Conservation (phyloP, 2,888 invertebrate species). For the Heteropelma amictum region DNA sequence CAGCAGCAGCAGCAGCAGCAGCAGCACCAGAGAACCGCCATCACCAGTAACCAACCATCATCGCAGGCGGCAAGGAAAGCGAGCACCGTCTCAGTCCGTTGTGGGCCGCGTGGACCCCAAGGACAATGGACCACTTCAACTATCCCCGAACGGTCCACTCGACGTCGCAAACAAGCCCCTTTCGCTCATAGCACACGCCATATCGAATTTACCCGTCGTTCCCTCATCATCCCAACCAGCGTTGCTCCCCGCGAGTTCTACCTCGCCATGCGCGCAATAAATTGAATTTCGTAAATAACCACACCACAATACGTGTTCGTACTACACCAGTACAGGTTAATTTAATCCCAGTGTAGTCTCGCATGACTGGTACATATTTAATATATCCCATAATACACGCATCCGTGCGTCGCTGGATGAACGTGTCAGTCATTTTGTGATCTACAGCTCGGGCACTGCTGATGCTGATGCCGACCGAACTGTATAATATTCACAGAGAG, state of each 20-base stretch:
- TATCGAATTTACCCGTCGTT: conserved; percentile 37
- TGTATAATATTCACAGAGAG: conserved; percentile 16
- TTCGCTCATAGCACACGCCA: conserved; percentile 51
- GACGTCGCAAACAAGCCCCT: conserved; percentile 73
- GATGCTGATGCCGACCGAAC: conserved; percentile 19
- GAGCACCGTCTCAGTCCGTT: conserved; percentile 39
- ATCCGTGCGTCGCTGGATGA: conserved; percentile 10
- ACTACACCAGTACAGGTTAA: neutral
- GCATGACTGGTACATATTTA: neutral
- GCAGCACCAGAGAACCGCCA: conserved; percentile 44
- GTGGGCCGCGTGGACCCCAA: conserved; percentile 60
- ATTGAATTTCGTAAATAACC: conserved; percentile 49
- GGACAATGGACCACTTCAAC: conserved; percentile 71
- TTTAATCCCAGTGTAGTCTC: neutral
- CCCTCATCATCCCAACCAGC: conserved; percentile 21
- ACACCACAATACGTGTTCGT: neutral
- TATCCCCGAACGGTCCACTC: conserved; percentile 66
- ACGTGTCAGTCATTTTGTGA: conserved; percentile 14
- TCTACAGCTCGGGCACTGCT: conserved; percentile 8
- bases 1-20: conserved; percentile 44
- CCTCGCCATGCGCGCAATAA: conserved; percentile 25
- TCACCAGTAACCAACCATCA: conserved; percentile 27
- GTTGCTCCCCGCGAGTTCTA: neutral
- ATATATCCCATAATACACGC: conserved; percentile 2
- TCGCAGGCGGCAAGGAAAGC: conserved; percentile 43